A percentile compares a stretch with the other conserved stretches of the same genome.
phyloP scores from a whole-genome alignment of 2,888 invertebrate genomes.

The Sycophila texana region DNA sequence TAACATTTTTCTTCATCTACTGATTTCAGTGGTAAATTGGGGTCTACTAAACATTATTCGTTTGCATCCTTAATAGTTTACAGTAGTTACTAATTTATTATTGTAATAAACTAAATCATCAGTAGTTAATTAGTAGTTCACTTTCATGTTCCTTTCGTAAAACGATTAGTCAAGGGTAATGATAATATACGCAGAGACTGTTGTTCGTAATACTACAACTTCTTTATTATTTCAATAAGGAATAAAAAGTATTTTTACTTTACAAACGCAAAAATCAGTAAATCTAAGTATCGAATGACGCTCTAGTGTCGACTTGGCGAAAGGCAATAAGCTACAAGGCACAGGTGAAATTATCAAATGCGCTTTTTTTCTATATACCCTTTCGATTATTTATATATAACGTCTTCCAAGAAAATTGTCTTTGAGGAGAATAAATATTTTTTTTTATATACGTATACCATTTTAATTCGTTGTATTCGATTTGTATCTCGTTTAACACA shows the following conservation, averaged over 20 bases:
- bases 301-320: constrained; percentile 9
- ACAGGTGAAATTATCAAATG: constrained; percentile 52
- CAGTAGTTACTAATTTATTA: no score
- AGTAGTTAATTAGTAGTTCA: no score
- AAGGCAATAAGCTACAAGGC: constrained; percentile 51
- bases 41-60: no score
- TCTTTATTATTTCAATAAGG: constrained; percentile 6
- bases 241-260: constrained; percentile 14
- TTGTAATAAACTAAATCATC: no score
- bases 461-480: constrained; percentile 14
- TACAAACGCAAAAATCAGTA: constrained; percentile 26
- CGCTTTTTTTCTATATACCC: constrained; percentile 15
- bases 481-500: constrained; percentile 3
- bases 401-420: constrained; percentile 28
- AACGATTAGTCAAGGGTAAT: no score
- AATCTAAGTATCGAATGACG: constrained; percentile 6
- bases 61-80: no score
- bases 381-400: constrained; percentile 8
- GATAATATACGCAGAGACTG: no score
- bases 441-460: constrained; percentile 19
- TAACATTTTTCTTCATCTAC: no score
- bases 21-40: no score
- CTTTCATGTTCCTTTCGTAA: no score
- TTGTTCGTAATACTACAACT: constrained; percentile 16
- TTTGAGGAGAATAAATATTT: constrained; percentile 31